phyloP scores from a whole-genome alignment of 2,797 vertebrate species.

The Galago senegalensis region DNA sequence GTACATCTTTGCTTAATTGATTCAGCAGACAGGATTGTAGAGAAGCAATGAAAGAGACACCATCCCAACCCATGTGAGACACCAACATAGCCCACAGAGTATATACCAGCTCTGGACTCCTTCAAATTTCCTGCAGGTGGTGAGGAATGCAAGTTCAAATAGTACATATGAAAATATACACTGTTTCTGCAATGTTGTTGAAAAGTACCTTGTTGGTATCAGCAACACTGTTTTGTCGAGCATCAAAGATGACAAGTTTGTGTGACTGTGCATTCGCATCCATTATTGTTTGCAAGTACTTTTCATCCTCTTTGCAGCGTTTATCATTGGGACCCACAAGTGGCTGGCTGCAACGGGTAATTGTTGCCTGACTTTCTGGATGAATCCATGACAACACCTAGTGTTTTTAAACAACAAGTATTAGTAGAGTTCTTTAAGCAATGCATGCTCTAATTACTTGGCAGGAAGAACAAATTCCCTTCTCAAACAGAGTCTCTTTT shows the following conservation, averaged over 20 bases:
- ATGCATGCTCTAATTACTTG: neutral
- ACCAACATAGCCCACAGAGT: neutral
- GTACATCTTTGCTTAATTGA: neutral
- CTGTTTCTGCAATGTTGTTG: neutral
- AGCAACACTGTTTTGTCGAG: conserved; percentile 95
- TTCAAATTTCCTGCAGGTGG: neutral
- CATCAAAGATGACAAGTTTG: conserved; percentile 97
- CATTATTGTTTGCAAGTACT: conserved; percentile 96
- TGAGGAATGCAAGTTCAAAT: neutral
- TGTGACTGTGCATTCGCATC: conserved; percentile 99
- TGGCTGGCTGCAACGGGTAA: conserved; percentile 96
- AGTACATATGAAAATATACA: neutral
- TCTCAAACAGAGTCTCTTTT: neutral
- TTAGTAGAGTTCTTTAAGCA: conserved; percentile 6
- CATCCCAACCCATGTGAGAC: neutral
- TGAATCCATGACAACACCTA: conserved; percentile 99
- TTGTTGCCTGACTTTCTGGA: conserved; percentile 97
- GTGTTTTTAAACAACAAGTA: conserved; percentile 59
- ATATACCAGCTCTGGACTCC: neutral
- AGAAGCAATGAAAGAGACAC: conserved; percentile 1
- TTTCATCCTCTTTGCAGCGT: conserved; percentile 97
- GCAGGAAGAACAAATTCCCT: neutral
- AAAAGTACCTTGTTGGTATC: conserved; percentile 95
- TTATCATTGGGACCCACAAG: conserved; percentile 95
- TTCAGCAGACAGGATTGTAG: neutral